Percentiles rank a stretch among this genome's conserved stretches.
phyloP scores from a whole-genome alignment of 2,888 invertebrate species.

The Chirona hameri region DNA sequence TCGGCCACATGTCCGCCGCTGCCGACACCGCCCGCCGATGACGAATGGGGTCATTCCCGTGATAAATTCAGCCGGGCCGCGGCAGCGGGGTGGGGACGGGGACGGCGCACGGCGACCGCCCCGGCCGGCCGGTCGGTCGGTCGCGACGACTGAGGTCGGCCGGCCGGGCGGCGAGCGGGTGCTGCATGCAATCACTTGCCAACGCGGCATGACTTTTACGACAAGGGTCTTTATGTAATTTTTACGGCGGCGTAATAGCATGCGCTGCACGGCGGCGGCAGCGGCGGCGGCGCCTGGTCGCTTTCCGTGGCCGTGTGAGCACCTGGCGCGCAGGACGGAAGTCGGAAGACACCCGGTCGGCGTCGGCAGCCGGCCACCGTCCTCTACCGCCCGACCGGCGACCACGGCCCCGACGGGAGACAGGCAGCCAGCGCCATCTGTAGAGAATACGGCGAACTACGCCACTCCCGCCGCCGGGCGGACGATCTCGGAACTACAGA shows the following conservation, averaged over 20 bases:
- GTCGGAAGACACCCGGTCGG: no score
- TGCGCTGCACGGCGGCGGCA: neutral
- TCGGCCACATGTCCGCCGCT: neutral
- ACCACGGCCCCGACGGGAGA: neutral
- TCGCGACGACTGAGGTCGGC: neutral
- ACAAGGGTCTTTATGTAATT: neutral
- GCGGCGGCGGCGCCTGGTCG: no score
- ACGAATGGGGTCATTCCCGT: slow-evolving; percentile 13
- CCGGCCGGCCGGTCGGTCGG: neutral
- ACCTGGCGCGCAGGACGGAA: neutral
- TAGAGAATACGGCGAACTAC: neutral
- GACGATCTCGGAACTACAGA: neutral
- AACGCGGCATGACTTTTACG: slow-evolving; percentile 14
- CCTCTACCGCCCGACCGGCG: no score
- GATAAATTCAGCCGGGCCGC: slow-evolving; percentile 1
- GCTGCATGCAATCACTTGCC: slow-evolving; percentile 2
- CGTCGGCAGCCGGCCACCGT: no score
- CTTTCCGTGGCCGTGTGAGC: neutral
- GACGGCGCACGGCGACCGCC: no score
- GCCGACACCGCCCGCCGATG: neutral
- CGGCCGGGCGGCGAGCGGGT: neutral
- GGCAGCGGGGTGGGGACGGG: neutral
- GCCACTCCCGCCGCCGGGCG: neutral
- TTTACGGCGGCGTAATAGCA: slow-evolving; percentile 10
- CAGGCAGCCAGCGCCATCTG: neutral